Evolutionary conservation across 2,113 vertebrate species (phyloP).

Genomic region (Chascanopsetta lugubris): DNA sequence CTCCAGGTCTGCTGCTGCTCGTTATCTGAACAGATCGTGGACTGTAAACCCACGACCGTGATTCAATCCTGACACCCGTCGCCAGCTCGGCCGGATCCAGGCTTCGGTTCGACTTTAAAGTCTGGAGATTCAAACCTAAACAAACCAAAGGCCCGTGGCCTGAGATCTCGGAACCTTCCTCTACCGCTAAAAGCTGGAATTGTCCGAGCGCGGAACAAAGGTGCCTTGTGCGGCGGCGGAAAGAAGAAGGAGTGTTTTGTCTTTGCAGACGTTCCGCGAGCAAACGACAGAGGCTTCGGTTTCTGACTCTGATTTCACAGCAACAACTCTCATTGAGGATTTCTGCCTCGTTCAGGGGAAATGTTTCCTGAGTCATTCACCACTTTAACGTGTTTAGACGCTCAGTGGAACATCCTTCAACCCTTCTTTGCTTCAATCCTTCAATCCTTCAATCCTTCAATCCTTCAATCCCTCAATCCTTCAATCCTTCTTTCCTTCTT

Average conservation of each 20-base stretch:
- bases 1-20: neutral
- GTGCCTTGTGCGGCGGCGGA: conserved; percentile 40
- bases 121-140: no score
- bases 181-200: conserved; percentile 52
- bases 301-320: conserved; percentile 49
- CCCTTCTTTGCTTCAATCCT: no score
- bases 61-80: no score
- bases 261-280: conserved; percentile 18
- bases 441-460: no score
- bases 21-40: neutral
- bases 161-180: conserved; percentile 7
- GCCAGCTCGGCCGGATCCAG: no score
- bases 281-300: conserved; percentile 24
- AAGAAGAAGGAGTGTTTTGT: conserved; percentile 39
- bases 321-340: conserved; percentile 14
- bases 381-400: no score
- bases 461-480: no score
- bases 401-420: no score
- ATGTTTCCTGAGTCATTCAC: no score
- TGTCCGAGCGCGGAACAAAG: conserved; percentile 61
- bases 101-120: no score
- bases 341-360: neutral
- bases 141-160: conserved; percentile 20
- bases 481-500: no score
- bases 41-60: neutral